phyloP scores from a whole-genome alignment of 2,797 vertebrate genomes.

The Rhabdomys pumilio region DNA sequence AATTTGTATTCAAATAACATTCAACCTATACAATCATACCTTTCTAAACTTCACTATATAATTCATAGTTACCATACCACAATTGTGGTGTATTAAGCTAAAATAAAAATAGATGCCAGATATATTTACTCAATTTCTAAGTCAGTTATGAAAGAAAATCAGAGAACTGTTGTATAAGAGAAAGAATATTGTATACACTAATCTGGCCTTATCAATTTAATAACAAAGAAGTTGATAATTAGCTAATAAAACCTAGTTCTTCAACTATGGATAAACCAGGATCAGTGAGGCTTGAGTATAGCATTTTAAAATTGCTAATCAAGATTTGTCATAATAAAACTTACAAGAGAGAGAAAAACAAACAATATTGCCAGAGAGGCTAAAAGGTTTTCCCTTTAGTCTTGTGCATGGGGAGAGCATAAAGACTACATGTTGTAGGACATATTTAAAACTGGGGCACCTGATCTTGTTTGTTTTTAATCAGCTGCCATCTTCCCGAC shows the following conservation, averaged over 20 bases:
- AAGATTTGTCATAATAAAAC: background rate
- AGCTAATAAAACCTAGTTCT: conserved; percentile 22
- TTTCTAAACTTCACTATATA: background rate
- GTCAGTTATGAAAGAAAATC: background rate
- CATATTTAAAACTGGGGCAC: too few species aligned
- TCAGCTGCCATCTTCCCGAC: too few species aligned
- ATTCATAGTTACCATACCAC: background rate
- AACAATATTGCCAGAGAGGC: background rate
- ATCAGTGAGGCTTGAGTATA: background rate
- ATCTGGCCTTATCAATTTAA: background rate
- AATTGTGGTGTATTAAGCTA: background rate
- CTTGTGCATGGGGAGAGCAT: background rate
- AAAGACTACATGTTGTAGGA: too few species aligned
- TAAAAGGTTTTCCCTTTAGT: background rate
- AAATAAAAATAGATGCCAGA: background rate
- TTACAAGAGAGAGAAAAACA: background rate
- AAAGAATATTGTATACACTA: background rate
- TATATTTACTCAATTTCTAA: background rate
- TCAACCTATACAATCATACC: background rate
- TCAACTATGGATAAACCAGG: background rate
- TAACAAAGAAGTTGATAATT: background rate
- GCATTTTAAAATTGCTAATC: background rate
- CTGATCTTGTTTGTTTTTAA: too few species aligned
- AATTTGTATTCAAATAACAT: background rate
- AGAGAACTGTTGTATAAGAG: background rate